Evolutionary conservation across 2,888 invertebrate species (phyloP), one percentile per base, ranked within the genome.

Genomic region (Drosophila anceps): DNA sequence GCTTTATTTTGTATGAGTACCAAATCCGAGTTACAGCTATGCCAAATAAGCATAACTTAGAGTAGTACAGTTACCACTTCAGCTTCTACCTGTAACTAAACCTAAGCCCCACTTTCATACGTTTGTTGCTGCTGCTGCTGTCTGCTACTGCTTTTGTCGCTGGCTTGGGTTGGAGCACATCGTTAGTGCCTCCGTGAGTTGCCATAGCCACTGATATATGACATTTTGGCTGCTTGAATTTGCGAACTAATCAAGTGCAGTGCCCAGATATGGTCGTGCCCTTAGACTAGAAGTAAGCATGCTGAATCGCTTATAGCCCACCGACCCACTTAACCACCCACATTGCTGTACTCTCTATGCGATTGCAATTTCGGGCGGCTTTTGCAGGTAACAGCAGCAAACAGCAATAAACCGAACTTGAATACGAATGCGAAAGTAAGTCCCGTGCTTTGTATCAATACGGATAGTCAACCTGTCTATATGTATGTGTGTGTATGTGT

Each of bases 211-310:
- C 57, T 44, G 12, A 63, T 41, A 65, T 50, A 50, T 62, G 57
- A 64, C 78, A 60, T 67, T 79, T 65, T 76, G 76, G 76, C 73
- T 65, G 69, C 80, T 71, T 71, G 69, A 77, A 88, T 80, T 74
- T 80, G 57, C 48, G 69, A 73, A 65, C 75, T 84, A 88, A 83
- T 83, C 83, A 88, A 88, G 83, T 71, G 66, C 77, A 70, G 60
- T 57, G 54, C 59, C 24, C 51, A 65, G 83, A 83, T 76, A 76
- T 71, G 73, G 33, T 51, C 51, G 53, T 51, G 43, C 58, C 48
- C 31, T 39, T 27, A 18, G 44, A 41, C 31, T 29, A 51, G 62
- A n/a, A 43, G 69, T 44, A 51, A 48, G 50, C 37, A 20, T 35
- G n/a, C 27, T 39, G 59, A 43, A 43, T 15, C 31, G 41, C 55